These are phyloP conservation scores for Celastrina argiolus DNA, from an alignment of 2,888 invertebrate genomes.

Conservation along the genomic window DNA sequence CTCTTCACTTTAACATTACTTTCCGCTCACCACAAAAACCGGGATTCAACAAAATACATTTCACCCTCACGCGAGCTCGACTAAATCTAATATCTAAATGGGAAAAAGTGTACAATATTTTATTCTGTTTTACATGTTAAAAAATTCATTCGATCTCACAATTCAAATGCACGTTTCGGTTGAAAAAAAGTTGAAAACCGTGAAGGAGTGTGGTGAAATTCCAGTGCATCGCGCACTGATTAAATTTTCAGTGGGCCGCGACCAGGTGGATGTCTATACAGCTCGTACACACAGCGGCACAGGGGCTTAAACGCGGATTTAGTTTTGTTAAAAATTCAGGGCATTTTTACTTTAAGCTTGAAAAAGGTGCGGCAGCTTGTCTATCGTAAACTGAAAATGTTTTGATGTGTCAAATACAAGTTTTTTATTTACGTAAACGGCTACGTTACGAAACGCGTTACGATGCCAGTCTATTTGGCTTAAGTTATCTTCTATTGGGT, in stretches of 20 bases:
- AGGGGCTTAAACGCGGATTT: background rate
- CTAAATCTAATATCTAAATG: constrained; percentile 22
- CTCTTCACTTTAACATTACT: background rate
- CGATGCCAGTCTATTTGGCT: too few species aligned
- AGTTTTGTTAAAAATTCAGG: constrained; percentile 1
- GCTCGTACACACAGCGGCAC: constrained; percentile 25
- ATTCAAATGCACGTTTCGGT: constrained; percentile 34
- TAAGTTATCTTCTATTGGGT: too few species aligned
- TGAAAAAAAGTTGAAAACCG: constrained; percentile 34
- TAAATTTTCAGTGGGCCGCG: constrained; percentile 41
- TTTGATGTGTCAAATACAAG: too few species aligned
- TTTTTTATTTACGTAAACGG: too few species aligned
- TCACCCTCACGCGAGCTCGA: background rate
- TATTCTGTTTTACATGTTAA: constrained; percentile 22
- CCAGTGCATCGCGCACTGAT: constrained; percentile 39
- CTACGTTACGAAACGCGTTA: too few species aligned
- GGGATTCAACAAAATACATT: background rate
- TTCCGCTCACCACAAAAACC: constrained; percentile 3
- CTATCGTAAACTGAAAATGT: too few species aligned
- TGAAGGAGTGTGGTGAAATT: constrained; percentile 38
- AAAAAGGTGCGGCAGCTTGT: background rate
- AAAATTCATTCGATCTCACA: constrained; percentile 30
- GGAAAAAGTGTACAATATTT: constrained; percentile 21
- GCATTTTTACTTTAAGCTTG: constrained; percentile 15
- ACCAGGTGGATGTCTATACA: constrained; percentile 30